Base-by-base conservation (phyloP, 1,140 invertebrate genomes). In the Calephelis nemesis region DNA sequence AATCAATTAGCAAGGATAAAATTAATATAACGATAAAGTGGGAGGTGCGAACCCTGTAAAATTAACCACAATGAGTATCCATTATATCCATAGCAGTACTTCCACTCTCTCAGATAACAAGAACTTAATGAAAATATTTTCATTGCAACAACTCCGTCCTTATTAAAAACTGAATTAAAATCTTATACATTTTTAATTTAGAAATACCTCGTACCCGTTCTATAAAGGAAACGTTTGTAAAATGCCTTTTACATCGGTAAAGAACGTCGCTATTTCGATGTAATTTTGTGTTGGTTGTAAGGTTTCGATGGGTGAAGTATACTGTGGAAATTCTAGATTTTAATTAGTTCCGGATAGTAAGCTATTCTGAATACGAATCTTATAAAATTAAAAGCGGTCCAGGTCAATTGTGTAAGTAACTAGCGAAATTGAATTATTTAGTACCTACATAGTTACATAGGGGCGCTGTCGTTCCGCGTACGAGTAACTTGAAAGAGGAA, bases 71-170 rank as follows among this genome's bases (percentile, higher is more conserved):
- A 60, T 40, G 11, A 39, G 54, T 60, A 39, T 60, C 6, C 9
- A n/a, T n/a, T n/a, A n/a, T n/a, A n/a, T n/a, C n/a, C n/a, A n/a
- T n/a, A 4, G 19, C 52, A 6, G 19, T 39, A 30, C 10, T 10
- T 30, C n/a, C 54, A 10, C 10, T 12, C 39, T 12, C 39, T 11
- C 30, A 8, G 39, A 40, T 60, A 60, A 40, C 54, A 60, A 60
- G 11, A 60, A 60, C 54, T 60, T 60, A 60, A 60, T 60, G 54
- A 60, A 60, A 60, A 60, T 60, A 60, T 60, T 60, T 60, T 40
- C 54, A 40, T 19, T 60, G 54, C 39, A 58, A 39, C 54, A 60
- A 60, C 54, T 60, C 12, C 54, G 30, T 60, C 30, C 54, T 60
- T 60, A 60, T 60, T 60, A 60, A 40, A 60, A 60, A 60, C 30